Percentiles rank a stretch among this genome's conserved stretches.
Evolutionary conservation across 2,113 vertebrate genomes (phyloP).

Genomic region (Calonectris borealis): DNA sequence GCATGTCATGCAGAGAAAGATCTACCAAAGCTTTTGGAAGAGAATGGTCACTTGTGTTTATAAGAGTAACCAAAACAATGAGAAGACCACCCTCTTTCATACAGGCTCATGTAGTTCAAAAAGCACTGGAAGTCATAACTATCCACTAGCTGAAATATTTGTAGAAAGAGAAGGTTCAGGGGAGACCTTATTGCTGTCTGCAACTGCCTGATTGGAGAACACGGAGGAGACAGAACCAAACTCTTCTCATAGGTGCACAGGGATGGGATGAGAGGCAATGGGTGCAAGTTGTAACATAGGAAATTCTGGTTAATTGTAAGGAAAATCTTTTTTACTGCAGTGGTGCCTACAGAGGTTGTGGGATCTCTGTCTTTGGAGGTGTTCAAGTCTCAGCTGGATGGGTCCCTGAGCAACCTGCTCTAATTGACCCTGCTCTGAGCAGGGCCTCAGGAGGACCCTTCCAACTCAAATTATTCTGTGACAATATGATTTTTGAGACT

Average conservation of each 20-base stretch:
- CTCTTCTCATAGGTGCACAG: not conserved
- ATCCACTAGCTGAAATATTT: not conserved
- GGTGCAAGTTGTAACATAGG: not conserved
- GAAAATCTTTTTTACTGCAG: not conserved
- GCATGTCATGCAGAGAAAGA: not conserved
- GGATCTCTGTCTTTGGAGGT: not conserved
- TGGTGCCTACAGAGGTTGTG: not conserved
- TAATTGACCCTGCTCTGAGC: not conserved
- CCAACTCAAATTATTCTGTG: not conserved
- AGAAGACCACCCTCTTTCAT: not conserved
- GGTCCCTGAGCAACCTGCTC: not conserved
- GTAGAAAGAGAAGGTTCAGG: not conserved
- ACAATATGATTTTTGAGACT: not conserved
- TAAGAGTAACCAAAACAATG: not conserved
- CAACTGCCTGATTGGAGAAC: not conserved
- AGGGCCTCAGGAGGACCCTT: not conserved
- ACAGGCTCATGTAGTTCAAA: not conserved
- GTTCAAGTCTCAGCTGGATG: not conserved
- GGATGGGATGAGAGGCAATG: not conserved
- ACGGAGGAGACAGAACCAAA: not conserved
- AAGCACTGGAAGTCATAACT: not conserved
- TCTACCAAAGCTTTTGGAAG: not conserved
- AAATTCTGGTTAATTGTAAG: not conserved
- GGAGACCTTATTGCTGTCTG: not conserved
- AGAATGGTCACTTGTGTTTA: not conserved